A percentile compares a stretch with the other conserved stretches of the same genome.
These are phyloP conservation scores for Drosophila funebris DNA, from an alignment of 1,140 invertebrate species.

Conservation along the genomic window DNA sequence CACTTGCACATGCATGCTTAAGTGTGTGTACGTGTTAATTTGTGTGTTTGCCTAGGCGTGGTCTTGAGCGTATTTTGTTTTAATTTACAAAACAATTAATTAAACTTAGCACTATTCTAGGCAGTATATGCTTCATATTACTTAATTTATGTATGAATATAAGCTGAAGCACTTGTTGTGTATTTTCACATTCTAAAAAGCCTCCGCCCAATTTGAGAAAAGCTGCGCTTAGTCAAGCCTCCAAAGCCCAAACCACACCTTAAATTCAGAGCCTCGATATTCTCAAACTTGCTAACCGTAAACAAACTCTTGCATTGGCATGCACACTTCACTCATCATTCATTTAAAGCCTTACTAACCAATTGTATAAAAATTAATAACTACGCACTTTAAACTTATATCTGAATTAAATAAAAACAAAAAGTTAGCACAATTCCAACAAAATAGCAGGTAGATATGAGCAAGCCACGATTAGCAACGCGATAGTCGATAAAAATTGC, in stretches of 20 bases:
- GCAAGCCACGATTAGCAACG: slow-evolving; percentile 57
- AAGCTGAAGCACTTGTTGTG: background rate
- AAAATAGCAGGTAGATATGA: slow-evolving; percentile 46
- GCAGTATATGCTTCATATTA: background rate
- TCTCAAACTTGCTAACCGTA: too few species aligned
- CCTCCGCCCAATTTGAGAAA: slow-evolving; percentile 43
- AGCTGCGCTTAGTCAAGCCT: slow-evolving; percentile 48
- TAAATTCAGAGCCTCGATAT: slow-evolving; percentile 42
- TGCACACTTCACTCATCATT: background rate
- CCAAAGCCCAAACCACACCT: slow-evolving; percentile 63
- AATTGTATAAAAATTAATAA: slow-evolving; percentile 23
- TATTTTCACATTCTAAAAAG: background rate
- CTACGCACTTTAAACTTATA: slow-evolving; percentile 40
- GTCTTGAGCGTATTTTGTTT: slow-evolving; percentile 33
- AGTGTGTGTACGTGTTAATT: slow-evolving; percentile 23
- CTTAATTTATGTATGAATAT: background rate
- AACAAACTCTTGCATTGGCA: background rate
- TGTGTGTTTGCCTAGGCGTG: slow-evolving; percentile 54
- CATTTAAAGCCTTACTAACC: background rate
- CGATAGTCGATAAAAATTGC: slow-evolving; percentile 16
- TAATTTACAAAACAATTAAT: slow-evolving; percentile 5
- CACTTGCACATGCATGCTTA: background rate
- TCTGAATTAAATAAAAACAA: slow-evolving; percentile 65
- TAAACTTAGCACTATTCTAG: background rate
- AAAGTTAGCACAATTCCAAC: slow-evolving; percentile 38